Evolutionary conservation across 2,113 vertebrate genomes (phyloP).

Genomic region (Plectropomus leopardus): DNA sequence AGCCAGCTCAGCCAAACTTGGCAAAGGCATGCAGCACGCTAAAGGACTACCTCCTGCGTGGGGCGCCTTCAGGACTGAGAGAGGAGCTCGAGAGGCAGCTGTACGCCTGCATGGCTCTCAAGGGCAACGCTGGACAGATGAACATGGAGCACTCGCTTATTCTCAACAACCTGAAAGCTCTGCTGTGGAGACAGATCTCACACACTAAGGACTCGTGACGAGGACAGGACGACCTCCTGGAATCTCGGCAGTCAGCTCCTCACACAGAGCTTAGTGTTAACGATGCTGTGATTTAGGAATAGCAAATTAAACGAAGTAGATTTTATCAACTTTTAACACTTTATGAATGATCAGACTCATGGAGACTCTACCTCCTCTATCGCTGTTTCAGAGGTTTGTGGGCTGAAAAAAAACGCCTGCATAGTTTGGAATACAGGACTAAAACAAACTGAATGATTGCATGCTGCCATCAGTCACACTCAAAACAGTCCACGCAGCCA

Average conservation of each 20-base stretch:
- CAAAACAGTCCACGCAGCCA: constrained; percentile 6
- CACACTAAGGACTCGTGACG: constrained; percentile 97
- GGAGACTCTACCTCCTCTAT: constrained; percentile 45
- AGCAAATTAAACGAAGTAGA: constrained; percentile 34
- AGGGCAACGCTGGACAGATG: constrained; percentile 94
- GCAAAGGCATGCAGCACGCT: constrained; percentile 94
- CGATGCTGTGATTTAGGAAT: constrained; percentile 56
- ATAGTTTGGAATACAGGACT: neutral
- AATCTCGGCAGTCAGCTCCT: neutral
- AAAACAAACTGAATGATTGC: constrained; percentile 30
- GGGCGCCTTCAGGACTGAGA: constrained; percentile 90
- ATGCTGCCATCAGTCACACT: constrained; percentile 41
- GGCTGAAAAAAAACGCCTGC: neutral
- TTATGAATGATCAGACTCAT: constrained; percentile 10
- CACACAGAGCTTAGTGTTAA: constrained; percentile 4
- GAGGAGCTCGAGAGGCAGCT: constrained; percentile 97
- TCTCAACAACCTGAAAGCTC: constrained; percentile 96
- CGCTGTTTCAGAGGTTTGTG: neutral
- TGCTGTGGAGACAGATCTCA: constrained; percentile 99
- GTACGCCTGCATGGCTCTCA: constrained; percentile 95
- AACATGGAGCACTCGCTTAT: constrained; percentile 99
- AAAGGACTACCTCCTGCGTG: constrained; percentile 95
- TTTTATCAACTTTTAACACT: constrained; percentile 35
- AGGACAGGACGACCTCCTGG: constrained; percentile 15
- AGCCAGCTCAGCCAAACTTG: constrained; percentile 93